phyloP scores from a whole-genome alignment of 2,113 vertebrate genomes.

The Climacteris rufus region DNA sequence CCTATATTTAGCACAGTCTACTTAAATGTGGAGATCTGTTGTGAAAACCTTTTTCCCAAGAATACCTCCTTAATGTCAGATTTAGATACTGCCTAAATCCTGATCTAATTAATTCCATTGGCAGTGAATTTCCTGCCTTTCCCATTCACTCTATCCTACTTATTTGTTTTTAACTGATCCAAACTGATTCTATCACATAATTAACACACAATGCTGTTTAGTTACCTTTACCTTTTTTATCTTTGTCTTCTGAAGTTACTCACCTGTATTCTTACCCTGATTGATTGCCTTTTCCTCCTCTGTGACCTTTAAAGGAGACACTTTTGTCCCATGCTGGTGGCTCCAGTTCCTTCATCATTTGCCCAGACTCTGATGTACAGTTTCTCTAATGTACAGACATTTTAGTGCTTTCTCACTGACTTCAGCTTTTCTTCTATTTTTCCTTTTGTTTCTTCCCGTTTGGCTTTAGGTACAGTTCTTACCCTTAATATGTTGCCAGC shows the following conservation, averaged over 20 bases:
- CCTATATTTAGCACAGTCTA: neutral
- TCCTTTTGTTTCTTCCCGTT: neutral
- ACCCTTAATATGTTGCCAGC: neutral
- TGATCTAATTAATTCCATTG: neutral
- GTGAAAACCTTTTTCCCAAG: neutral
- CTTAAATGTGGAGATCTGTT: neutral
- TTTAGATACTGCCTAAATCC: neutral
- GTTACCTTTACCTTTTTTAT: slow-evolving; percentile 18
- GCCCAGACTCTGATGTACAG: neutral
- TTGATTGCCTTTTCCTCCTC: neutral
- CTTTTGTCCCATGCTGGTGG: neutral
- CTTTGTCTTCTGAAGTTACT: neutral
- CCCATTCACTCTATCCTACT: neutral
- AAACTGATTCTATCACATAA: neutral
- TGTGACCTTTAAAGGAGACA: neutral
- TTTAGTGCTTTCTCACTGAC: neutral
- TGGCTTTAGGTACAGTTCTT: neutral
- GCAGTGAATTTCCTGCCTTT: neutral
- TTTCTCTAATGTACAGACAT: neutral
- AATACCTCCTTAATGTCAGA: neutral
- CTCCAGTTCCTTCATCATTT: neutral
- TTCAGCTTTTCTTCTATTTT: neutral
- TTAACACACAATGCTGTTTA: neutral
- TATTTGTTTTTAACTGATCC: slow-evolving; percentile 7
- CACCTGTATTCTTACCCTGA: neutral